These are phyloP conservation scores for Itoplectis maculator DNA, from an alignment of 2,888 invertebrate genomes.

Conservation along the genomic window DNA sequence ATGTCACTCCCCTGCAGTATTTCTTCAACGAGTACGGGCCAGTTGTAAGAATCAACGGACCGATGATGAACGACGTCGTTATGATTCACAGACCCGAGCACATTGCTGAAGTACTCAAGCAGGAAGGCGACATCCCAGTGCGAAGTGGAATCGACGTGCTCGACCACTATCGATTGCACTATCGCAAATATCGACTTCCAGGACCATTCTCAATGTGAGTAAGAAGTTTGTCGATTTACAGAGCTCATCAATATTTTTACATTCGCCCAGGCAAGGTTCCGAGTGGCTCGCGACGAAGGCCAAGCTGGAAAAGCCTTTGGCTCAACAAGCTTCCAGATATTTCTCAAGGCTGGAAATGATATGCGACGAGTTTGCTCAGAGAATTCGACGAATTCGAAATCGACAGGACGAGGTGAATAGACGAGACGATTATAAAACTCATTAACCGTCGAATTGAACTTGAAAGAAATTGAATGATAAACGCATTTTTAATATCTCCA, in stretches of 20 bases:
- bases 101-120: conserved; percentile 87
- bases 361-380: conserved; percentile 84
- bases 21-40: conserved; percentile 87
- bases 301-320: conserved; percentile 85
- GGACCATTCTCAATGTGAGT: conserved; percentile 87
- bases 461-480: background rate
- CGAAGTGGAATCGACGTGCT: conserved; percentile 88
- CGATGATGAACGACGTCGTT: conserved; percentile 88
- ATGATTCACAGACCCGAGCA: conserved; percentile 88
- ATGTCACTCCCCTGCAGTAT: conserved; percentile 84
- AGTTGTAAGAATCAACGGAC: conserved; percentile 88
- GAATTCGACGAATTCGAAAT: conserved; percentile 86
- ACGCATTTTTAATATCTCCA: conserved; percentile 63
- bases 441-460: background rate
- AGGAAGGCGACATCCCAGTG: conserved; percentile 87
- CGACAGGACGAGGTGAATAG: conserved; percentile 87
- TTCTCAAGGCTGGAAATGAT: conserved; percentile 81
- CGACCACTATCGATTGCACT: conserved; percentile 87
- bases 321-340: conserved; percentile 81
- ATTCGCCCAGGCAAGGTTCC: conserved; percentile 85
- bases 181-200: conserved; percentile 86
- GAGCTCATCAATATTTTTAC: background rate
- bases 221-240: background rate
- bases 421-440: conserved; percentile 17
- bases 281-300: conserved; percentile 87